Evolutionary conservation across 2,113 vertebrate species (phyloP).

Genomic region (Sinocyclocheilus rhinocerous): DNA sequence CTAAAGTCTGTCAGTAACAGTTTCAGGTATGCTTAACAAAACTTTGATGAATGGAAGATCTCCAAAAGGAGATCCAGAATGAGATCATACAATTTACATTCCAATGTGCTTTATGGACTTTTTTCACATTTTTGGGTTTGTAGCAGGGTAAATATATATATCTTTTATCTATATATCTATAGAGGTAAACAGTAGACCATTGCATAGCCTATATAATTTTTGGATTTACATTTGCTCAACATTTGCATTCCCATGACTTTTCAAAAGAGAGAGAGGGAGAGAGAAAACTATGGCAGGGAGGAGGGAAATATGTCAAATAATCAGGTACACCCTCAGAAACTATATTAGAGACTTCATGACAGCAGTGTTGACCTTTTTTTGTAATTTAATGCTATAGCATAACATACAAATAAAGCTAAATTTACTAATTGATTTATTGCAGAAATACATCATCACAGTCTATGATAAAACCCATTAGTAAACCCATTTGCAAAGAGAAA

Average conservation of each 20-base stretch:
- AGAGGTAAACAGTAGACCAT: not conserved
- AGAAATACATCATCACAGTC: not conserved
- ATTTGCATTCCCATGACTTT: not conserved
- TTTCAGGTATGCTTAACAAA: not conserved
- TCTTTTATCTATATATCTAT: too few species aligned
- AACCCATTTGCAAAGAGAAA: too few species aligned
- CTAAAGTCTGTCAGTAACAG: not conserved
- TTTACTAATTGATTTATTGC: not conserved
- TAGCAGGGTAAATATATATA: not conserved
- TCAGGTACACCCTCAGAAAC: not conserved
- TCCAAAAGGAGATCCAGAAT: not conserved
- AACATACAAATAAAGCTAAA: not conserved
- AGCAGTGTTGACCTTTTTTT: not conserved
- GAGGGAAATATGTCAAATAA: not conserved
- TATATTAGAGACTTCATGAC: not conserved
- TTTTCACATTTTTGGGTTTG: not conserved
- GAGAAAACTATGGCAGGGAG: not conserved
- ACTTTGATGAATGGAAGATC: not conserved
- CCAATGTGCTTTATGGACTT: not conserved
- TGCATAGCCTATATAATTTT: not conserved
- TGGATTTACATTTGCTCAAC: not conserved
- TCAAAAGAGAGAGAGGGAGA: not conserved
- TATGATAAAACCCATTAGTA: not conserved
- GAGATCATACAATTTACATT: too few species aligned
- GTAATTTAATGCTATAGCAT: not conserved